A percentile compares a stretch with the other conserved stretches of the same genome.
phyloP scores from a whole-genome alignment of 2,113 vertebrate genomes.

The Trogon melanurus region DNA sequence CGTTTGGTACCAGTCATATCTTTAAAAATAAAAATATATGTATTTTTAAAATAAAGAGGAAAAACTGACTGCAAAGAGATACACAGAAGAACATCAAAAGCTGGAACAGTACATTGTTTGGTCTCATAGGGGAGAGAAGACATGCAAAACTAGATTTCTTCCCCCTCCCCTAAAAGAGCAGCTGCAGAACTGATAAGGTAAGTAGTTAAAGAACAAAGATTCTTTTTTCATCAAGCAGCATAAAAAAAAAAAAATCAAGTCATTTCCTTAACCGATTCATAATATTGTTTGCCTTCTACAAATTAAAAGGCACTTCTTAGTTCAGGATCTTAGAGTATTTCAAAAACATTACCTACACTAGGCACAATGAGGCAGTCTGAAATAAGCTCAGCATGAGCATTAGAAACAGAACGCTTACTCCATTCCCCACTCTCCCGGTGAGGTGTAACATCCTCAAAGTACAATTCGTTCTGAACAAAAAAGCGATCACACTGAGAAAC shows the following conservation, averaged over 20 bases:
- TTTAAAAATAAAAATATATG: background rate
- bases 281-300: background rate
- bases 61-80: background rate
- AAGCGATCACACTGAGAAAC: background rate
- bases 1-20: slow-evolving; percentile 98
- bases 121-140: background rate
- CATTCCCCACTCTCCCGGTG: background rate
- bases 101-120: background rate
- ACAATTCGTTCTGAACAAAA: background rate
- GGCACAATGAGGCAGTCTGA: background rate
- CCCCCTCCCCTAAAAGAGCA: background rate
- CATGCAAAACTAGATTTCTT: background rate
- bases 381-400: background rate
- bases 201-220: background rate
- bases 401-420: background rate
- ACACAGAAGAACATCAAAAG: background rate
- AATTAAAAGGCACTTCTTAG: background rate
- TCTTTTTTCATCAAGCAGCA: background rate
- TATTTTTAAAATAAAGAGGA: too few species aligned
- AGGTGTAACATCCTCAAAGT: background rate
- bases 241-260: background rate
- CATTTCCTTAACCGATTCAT: background rate
- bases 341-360: background rate
- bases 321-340: background rate
- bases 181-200: background rate